Evolutionary conservation across 2,113 vertebrate genomes (phyloP), one percentile per base, ranked within the genome.

Genomic region (Prinia subflava): DNA sequence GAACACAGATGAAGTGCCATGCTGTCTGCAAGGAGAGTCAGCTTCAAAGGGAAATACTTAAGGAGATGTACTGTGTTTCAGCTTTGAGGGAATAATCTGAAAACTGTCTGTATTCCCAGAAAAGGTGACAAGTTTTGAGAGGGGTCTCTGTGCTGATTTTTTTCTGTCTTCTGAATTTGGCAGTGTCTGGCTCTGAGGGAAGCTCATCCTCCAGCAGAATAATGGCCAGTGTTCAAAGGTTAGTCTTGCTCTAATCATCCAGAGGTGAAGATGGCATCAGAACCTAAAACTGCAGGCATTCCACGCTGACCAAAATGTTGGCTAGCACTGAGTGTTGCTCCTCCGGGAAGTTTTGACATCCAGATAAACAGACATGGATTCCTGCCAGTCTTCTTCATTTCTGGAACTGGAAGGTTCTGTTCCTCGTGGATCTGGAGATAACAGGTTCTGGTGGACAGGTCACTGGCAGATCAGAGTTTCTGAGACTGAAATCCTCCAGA

Each of bases 291-390:
- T 30, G 22, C 49, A 62, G 49, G 13, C 2, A 0, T 46, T 59
- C 30, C 33, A 13, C 5, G 4, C n/a, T 12, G 9, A 28, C 35
- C 35, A 71, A 56, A 83, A 42, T 7, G 13, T 37, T 67, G 47
- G 35, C 84, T 55, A 56, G 14, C 39, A 8, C 13, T 0, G 0
- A 28, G 5, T 30, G 6, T 28, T 59, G 17, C 60, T 71, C 5
- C 24, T 78, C 12, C 25, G 52, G 64, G 28, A 69, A 42, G 20
- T 59, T 88, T 83, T 77, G 50, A 18, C 35, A 62, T 39, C 39
- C 55, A 74, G 13, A 49, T 30, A 35, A 85, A 35, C 10, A 79
- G 70, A 19, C 22, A 33, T 46, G 35, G 70, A 22, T 62, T 79
- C 57, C 30, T 90, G 24, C 24, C 31, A 37, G 53, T 75, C 4